These are phyloP conservation scores for Ophioninae sp. DNA, from an alignment of 2,888 invertebrate genomes.

Conservation along the genomic window DNA sequence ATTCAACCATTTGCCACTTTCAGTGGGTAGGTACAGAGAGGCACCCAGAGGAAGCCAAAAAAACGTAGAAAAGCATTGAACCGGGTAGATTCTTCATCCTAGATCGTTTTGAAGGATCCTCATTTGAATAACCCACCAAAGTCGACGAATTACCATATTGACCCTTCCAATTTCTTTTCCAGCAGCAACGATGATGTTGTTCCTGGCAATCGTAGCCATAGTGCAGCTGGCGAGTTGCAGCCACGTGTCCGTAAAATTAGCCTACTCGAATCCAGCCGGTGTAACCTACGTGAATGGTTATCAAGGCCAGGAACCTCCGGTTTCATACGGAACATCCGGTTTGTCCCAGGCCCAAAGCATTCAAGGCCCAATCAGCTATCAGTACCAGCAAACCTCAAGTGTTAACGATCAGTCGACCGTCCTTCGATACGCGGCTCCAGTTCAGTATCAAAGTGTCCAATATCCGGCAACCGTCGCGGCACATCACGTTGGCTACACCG, in stretches of 20 bases:
- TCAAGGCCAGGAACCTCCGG: slow-evolving; percentile 71
- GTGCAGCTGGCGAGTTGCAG: slow-evolving; percentile 74
- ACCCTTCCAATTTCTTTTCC: slow-evolving; percentile 11
- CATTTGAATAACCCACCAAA: neutral
- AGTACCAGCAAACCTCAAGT: slow-evolving; percentile 35
- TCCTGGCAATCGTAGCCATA: slow-evolving; percentile 74
- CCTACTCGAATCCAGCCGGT: slow-evolving; percentile 83
- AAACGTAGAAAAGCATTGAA: neutral
- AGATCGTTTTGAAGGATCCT: neutral
- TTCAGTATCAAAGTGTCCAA: slow-evolving; percentile 63
- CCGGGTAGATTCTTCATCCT: neutral
- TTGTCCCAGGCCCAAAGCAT: slow-evolving; percentile 49
- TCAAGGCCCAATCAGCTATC: slow-evolving; percentile 40
- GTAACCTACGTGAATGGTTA: slow-evolving; percentile 81
- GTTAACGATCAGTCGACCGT: slow-evolving; percentile 54
- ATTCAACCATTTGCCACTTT: too few species aligned
- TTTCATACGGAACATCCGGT: slow-evolving; percentile 64
- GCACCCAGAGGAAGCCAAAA: too few species aligned
- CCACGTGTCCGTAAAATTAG: slow-evolving; percentile 79
- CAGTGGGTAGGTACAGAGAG: too few species aligned
- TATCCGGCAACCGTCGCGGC: slow-evolving; percentile 72
- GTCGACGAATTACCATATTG: neutral
- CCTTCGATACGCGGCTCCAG: slow-evolving; percentile 52
- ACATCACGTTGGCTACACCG: slow-evolving; percentile 75
- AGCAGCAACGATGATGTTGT: slow-evolving; percentile 73